Evolutionary conservation across 2,797 vertebrate genomes (phyloP), one percentile per base, ranked within the genome.

Genomic region (Mareca penelope): DNA sequence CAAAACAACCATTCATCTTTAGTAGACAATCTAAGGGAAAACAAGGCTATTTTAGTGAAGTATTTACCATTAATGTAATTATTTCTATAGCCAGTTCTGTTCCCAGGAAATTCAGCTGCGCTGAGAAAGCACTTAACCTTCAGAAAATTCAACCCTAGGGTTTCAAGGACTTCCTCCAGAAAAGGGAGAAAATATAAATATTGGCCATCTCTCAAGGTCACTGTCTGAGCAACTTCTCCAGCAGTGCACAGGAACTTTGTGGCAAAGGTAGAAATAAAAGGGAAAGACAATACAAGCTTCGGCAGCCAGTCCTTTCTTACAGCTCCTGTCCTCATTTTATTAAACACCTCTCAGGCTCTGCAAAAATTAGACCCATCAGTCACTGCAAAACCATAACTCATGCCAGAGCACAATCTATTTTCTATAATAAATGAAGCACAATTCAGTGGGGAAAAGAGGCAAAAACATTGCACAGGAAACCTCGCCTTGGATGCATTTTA

Each of bases 341-440:
- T 75, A 63, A 80, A 69, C 29, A 87, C 23, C 33, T 83, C 44
- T 53, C 22, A 26, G 8, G 22, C 80, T 69, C 52, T 63, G 52
- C 56, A 84, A 67, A 88, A 96, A 81, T 81, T 70, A 90, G 52
- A 59, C 24, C 21, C 52, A 84, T 92, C 78, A 68, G 85, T 89
- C 90, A 80, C 50, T 75, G 35, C 12, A 39, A 85, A 95, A 53
- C n/a, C 6, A 1, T 39, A 92, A 77, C 19, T 82, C 39, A 65
- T 10, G 11, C 12, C 3, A 7, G 11, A 50, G 22, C 3, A 72
- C 50, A 63, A 80, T 48, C 80, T 33, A 28, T 31, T 71, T 17
- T 76, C 17, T 76, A 2, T 39, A 61, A 83, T 10, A 87, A 85
- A 79, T n/a, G 29, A 81, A 70, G 35, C 40, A 68, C 61, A 48